phyloP scores from a whole-genome alignment of 2,113 vertebrate genomes.

The Cynocephalus volans region DNA sequence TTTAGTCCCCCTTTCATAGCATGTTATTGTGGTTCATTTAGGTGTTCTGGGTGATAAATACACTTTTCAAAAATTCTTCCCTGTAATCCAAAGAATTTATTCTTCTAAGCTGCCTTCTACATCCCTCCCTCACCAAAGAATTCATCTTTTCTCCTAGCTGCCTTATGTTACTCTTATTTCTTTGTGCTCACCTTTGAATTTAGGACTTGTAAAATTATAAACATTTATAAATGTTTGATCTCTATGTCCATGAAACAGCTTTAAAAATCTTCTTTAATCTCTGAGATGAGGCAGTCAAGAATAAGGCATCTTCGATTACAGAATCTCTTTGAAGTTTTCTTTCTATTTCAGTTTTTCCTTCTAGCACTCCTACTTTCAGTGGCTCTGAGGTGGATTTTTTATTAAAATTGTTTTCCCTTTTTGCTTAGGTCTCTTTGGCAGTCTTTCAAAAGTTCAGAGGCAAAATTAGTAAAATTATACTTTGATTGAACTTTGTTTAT shows the following conservation, averaged over 20 bases:
- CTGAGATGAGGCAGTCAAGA: conserved; percentile 75
- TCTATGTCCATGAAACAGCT: conserved; percentile 69
- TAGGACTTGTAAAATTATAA: conserved; percentile 78
- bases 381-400: conserved; percentile 54
- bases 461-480: conserved; percentile 75
- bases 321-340: conserved; percentile 81
- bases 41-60: neutral
- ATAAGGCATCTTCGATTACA: conserved; percentile 74
- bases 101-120: conserved; percentile 50
- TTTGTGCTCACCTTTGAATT: conserved; percentile 77
- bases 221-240: conserved; percentile 84
- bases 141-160: neutral
- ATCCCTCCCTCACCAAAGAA: neutral
- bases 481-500: conserved; percentile 66
- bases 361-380: conserved; percentile 62
- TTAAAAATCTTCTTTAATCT: conserved; percentile 84
- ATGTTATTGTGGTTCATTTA: neutral
- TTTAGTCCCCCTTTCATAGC: neutral
- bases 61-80: conserved; percentile 22
- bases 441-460: conserved; percentile 75
- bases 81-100: neutral
- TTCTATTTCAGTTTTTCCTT: conserved; percentile 67
- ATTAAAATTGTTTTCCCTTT: neutral
- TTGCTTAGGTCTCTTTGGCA: conserved; percentile 77
- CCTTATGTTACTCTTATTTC: conserved; percentile 50